phyloP scores from a whole-genome alignment of 1,140 invertebrate species.

The Leptinotarsa lineolata region DNA sequence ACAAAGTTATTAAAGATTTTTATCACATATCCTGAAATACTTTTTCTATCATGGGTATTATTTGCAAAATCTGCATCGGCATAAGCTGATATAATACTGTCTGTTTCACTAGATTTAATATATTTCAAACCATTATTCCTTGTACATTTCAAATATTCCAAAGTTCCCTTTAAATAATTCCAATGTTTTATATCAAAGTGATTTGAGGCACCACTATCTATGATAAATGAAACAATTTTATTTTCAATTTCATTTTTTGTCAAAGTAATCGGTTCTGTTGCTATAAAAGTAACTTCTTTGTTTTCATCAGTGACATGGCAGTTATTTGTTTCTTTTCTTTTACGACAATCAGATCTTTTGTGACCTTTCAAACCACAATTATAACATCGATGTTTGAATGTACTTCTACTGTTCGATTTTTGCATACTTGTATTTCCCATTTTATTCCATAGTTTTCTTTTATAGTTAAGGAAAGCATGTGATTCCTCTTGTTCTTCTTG shows the following conservation, averaged over 20 bases:
- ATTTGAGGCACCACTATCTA: constrained; percentile 4
- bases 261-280: background rate
- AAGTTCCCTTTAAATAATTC: no score
- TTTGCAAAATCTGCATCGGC: no score
- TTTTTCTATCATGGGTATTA: no score
- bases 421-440: background rate
- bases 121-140: no score
- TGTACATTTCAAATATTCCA: no score
- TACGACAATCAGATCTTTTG: constrained; percentile 9
- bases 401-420: background rate
- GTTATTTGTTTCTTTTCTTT: background rate
- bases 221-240: background rate
- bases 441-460: no score
- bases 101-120: no score
- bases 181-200: no score
- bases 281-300: background rate
- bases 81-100: no score
- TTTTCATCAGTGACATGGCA: background rate
- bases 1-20: no score
- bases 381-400: background rate
- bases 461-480: background rate
- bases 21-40: no score
- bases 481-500: background rate
- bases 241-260: background rate
- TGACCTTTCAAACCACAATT: background rate